Percentiles rank a stretch among this genome's conserved stretches.
These are phyloP conservation scores for Forpus xanthops DNA, from an alignment of 2,797 vertebrate genomes.

Conservation along the genomic window DNA sequence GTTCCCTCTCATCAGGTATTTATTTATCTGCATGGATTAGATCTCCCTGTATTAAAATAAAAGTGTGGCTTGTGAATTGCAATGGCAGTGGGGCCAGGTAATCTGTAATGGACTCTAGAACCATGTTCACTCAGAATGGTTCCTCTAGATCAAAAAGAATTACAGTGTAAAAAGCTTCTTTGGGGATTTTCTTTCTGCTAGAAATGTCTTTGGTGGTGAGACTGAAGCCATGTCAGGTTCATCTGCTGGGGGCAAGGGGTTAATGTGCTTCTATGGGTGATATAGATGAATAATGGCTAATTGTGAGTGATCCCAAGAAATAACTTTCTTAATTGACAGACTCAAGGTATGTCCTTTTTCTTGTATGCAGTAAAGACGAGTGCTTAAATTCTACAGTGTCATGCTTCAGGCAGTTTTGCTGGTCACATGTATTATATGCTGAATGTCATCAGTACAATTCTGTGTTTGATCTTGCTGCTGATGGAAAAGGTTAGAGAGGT, in stretches of 20 bases:
- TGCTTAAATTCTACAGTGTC: background rate
- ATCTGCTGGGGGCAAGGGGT: background rate
- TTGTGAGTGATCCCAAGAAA: background rate
- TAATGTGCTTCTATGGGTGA: background rate
- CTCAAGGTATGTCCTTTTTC: background rate
- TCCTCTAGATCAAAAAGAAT: background rate
- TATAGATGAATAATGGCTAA: background rate
- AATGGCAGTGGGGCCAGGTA: background rate
- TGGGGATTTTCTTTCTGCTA: background rate
- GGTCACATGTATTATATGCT: background rate
- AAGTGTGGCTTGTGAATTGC: background rate
- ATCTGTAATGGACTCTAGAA: background rate
- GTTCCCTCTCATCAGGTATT: background rate
- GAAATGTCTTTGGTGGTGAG: background rate
- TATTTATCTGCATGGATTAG: background rate
- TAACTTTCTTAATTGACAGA: background rate
- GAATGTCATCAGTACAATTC: background rate
- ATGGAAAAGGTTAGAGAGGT: background rate
- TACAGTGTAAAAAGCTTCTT: background rate
- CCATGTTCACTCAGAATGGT: rapidly evolving
- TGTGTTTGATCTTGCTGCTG: background rate
- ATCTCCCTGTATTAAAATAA: background rate
- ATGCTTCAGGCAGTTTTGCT: background rate
- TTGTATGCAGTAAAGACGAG: background rate
- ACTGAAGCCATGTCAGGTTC: background rate